Percentiles rank a stretch among this genome's conserved stretches.
phyloP scores from a whole-genome alignment of 2,888 invertebrate species.

The Drosophila borealis region DNA sequence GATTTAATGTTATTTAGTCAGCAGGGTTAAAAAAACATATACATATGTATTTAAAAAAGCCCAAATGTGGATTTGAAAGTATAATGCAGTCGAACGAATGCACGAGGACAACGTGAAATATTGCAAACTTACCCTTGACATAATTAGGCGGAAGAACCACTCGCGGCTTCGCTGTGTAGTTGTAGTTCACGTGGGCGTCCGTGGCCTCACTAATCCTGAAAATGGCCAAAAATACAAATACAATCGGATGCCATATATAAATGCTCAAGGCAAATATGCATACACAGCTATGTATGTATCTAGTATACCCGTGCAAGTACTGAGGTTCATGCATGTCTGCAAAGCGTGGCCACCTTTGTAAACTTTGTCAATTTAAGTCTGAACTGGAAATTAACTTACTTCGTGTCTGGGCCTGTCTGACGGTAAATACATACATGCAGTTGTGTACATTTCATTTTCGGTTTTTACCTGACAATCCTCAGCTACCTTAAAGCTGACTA shows the following conservation, averaged over 20 bases:
- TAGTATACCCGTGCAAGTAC: no score
- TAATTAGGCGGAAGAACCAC: conserved; percentile 90
- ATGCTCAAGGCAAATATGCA: conserved; percentile 1
- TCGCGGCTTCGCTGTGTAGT: conserved; percentile 88
- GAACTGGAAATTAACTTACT: conserved; percentile 72
- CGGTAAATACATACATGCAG: conserved; percentile 23
- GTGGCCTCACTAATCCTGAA: conserved; percentile 84
- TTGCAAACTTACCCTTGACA: conserved; percentile 88
- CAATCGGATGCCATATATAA: conserved; percentile 33
- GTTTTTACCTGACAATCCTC: conserved; percentile 25
- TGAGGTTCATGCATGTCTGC: conserved; percentile 4
- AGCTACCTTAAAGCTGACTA: conserved; percentile 43
- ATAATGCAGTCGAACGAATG: conserved; percentile 7
- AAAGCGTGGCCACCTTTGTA: conserved; percentile 50
- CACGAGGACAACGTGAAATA: neutral
- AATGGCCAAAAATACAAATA: conserved; percentile 58
- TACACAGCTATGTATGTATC: neutral
- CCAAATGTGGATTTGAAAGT: neutral
- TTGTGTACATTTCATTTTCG: conserved; percentile 17
- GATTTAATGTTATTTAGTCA: no score
- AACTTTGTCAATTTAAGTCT: conserved; percentile 79
- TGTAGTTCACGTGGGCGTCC: conserved; percentile 87
- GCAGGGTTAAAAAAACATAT: no score
- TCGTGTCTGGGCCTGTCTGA: conserved; percentile 59
- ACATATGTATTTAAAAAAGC: no score